phyloP scores from a whole-genome alignment of 30 jellyfish, hydroid and myxozoan genomes.

The Nemopilema nomurai region DNA sequence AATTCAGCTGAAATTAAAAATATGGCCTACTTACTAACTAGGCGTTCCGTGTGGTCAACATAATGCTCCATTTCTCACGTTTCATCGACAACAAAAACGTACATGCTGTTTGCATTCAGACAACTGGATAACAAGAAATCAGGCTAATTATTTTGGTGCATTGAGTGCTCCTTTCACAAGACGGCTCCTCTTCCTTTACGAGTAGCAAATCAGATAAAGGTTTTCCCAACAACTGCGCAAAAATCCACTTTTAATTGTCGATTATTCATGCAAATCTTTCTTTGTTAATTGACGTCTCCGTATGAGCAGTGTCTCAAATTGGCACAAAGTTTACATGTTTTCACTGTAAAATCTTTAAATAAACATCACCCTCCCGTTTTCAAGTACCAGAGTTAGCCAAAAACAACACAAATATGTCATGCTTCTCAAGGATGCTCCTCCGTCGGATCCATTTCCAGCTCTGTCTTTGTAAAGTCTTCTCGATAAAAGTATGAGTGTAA shows the following conservation, averaged over 20 bases:
- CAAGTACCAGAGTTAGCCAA: neutral
- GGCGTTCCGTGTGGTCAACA: neutral
- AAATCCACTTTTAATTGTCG: neutral
- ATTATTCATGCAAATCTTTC: neutral
- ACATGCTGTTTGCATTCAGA: neutral
- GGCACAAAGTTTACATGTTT: neutral
- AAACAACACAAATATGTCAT: neutral
- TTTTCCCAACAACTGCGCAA: neutral
- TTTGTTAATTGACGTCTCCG: neutral
- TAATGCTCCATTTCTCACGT: neutral
- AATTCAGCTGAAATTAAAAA: neutral
- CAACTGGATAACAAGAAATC: neutral
- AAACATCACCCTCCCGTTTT: neutral
- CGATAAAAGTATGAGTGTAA: too few relatives aligned
- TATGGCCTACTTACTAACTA: neutral
- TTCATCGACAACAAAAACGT: neutral
- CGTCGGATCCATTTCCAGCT: too few relatives aligned
- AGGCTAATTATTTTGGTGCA: neutral
- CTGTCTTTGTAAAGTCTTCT: too few relatives aligned
- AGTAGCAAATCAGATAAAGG: neutral
- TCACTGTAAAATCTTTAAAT: neutral
- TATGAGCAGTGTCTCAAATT: neutral
- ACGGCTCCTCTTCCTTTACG: neutral
- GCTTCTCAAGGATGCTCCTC: neutral
- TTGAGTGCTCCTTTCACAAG: too few relatives aligned